Conservation (phyloP, 2,888 invertebrate species). For the Drosophila affinis region DNA sequence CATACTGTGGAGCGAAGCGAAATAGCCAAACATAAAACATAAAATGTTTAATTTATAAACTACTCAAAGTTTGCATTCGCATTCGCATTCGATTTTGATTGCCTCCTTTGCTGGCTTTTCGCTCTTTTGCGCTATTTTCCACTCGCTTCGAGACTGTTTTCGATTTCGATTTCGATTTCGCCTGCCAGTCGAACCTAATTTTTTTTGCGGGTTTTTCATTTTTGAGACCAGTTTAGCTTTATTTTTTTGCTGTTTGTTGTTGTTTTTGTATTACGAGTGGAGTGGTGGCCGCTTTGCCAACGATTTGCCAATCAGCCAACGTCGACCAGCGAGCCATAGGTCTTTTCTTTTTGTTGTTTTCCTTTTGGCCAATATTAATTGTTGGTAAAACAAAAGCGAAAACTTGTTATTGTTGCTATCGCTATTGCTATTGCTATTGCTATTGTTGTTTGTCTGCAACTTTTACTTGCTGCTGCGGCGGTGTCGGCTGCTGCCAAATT, state of each 20-base stretch:
- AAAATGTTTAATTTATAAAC: slow-evolving; percentile 62
- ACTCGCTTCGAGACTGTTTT: slow-evolving; percentile 49
- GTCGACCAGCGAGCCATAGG: slow-evolving; percentile 43
- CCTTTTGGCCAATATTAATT: slow-evolving; percentile 68
- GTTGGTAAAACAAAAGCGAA: slow-evolving; percentile 63
- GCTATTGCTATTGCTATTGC: slow-evolving; percentile 61
- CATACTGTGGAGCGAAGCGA: slow-evolving; percentile 30
- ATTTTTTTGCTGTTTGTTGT: slow-evolving; percentile 11
- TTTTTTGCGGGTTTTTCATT: slow-evolving; percentile 65
- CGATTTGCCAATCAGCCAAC: slow-evolving; percentile 66
- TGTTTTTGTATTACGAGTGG: slow-evolving; percentile 3
- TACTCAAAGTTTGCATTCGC: slow-evolving; percentile 19
- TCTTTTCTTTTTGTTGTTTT: slow-evolving; percentile 39
- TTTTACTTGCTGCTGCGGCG: slow-evolving; percentile 59
- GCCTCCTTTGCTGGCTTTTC: slow-evolving; percentile 30
- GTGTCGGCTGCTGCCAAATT: slow-evolving; percentile 56
- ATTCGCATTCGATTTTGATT: slow-evolving; percentile 25
- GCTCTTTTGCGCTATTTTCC: slow-evolving; percentile 47
- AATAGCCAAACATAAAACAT: slow-evolving; percentile 48
- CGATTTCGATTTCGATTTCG: slow-evolving; percentile 43
- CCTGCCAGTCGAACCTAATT: slow-evolving; percentile 63
- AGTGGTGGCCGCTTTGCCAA: slow-evolving; percentile 46
- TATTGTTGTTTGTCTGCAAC: slow-evolving; percentile 61
- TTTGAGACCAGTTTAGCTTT: slow-evolving; percentile 70
- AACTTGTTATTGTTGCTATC: slow-evolving; percentile 31